Base-by-base conservation (phyloP, 2,113 vertebrate species). In the Agapornis roseicollis region DNA sequence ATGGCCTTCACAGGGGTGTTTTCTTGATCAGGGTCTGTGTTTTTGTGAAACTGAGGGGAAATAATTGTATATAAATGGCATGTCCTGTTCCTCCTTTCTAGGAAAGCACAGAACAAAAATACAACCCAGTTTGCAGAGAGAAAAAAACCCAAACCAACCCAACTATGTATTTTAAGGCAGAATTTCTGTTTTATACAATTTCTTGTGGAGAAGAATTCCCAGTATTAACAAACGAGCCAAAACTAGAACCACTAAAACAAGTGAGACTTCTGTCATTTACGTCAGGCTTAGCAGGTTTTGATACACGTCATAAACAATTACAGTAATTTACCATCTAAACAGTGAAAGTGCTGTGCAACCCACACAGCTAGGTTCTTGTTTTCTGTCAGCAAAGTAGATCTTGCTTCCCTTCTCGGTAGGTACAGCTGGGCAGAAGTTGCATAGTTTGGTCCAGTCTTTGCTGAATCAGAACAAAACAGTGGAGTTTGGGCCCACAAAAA, bases 281-380 rank as follows among this genome's bases (percentile, higher is more conserved):
- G 85, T 93, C 87, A 95, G 79, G 78, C 82, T 58, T 68, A 96
- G 88, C 82, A 84, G 66, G 80, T 93, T 95, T 95, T 74, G 78
- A 79, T 94, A 58, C 53, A 71, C 1, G 4, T 94, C 72, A 95
- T 76, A 68, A 92, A 87, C 89, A 87, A 80, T 88, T 90, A 93
- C 31, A n/a, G 60, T 64, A 66, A 78, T 93, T 86, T 80, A 85
- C 82, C 65, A 80, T 65, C 79, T 65, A 55, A 88, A 78, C 60
- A 90, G 90, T 49, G 76, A 90, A 93, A 96, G 90, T 88, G 52
- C 74, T 64, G 39, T 55, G 56, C 65, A 88, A 49, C 69, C 64
- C 68, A 83, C 47, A 29, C 19, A 46, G 49, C 20, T 46, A 65
- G 24, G 55, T 60, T 90, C 49, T 89, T 63, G 63, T 82, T 88